Evolutionary conservation across 2,113 vertebrate species (phyloP).

Genomic region (Corydoras maculifer): DNA sequence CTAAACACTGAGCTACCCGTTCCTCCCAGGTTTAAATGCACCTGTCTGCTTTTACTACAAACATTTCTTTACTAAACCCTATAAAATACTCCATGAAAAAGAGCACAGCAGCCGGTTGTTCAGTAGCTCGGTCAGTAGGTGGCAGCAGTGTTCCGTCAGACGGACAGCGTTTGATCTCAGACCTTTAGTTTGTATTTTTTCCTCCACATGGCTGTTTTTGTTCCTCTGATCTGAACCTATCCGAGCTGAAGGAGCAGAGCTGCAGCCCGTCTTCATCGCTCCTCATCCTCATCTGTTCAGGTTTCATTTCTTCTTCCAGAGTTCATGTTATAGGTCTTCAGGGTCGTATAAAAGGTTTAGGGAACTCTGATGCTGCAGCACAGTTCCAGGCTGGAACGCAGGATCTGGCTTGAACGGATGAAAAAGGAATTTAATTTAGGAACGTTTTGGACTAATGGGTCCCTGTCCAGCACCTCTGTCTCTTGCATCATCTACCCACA

Average conservation of each 20-base stretch:
- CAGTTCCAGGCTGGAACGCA: conserved; percentile 18
- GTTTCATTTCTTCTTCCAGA: conserved; percentile 42
- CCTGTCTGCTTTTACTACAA: too few relatives aligned
- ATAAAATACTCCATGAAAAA: neutral
- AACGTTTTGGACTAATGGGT: conserved; percentile 25
- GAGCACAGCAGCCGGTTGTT: neutral
- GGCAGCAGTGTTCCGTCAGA: conserved; percentile 25
- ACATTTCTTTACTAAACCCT: too few relatives aligned
- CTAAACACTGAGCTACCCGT: too few relatives aligned
- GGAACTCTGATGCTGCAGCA: conserved; percentile 24
- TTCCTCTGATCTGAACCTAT: neutral
- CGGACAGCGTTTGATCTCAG: too few relatives aligned
- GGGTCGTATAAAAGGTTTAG: conserved; percentile 37
- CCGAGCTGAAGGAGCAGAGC: neutral
- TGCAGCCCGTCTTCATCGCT: neutral
- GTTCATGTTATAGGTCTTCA: conserved; percentile 36
- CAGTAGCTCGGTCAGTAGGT: conserved; percentile 16
- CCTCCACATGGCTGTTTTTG: conserved; percentile 25
- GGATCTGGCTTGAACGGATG: conserved; percentile 19
- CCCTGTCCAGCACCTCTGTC: neutral
- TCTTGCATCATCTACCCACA: conserved; percentile 17
- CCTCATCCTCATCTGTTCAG: conserved; percentile 24
- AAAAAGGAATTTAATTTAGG: conserved; percentile 26
- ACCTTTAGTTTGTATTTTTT: neutral
- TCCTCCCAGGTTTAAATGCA: too few relatives aligned